Base-by-base conservation (phyloP, 2,888 invertebrate genomes). In the Agapetus fuscipes region DNA sequence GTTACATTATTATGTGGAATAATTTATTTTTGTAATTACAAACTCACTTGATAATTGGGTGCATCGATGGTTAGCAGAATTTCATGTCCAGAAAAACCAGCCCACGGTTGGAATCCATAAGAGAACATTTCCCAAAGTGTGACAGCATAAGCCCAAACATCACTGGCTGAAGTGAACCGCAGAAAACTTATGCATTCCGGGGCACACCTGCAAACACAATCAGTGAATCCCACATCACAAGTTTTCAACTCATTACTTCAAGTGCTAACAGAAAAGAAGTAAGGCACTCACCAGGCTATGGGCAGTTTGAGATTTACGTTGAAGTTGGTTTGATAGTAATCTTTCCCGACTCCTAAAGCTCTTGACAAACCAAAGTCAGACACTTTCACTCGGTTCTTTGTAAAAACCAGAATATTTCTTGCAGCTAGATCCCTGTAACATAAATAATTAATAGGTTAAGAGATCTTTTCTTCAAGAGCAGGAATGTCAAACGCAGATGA, bases 61-160 rank as follows among this genome's bases (percentile, higher is more conserved):
- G 86, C 82, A 62, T 97, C 96, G 41, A 97, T 94, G 3, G 94
- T 88, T 61, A 93, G 93, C 3, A 97, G 64, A 50, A 97, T 97
- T 63, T 95, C 91, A 49, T 90, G 84, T 0, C 91, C 91, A 0
- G 90, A 93, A 35, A 91, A 72, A 0, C 91, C 94, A 0, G 89
- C 88, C 97, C 97, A 98, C 0, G 98, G 98, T 61, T 96, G 95
- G 58, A 93, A 91, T 1, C 97, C 97, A 56, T 96, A 97, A 1
- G 93, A 91, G 61, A 97, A 98, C 90, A 97, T 91, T 63, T 98
- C 98, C 97, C 97, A 98, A 1, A 98, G 68, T n/a, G 95, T 93
- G 0, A 96, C 91, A 3, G 90, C 97, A 59, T 84, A 98, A 0
- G 97, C 93, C 97, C 97, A 98, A 0, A 96, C 93, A 58, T 98